A percentile compares a stretch with the other conserved stretches of the same genome.
Conservation (phyloP, 2,888 invertebrate species). For the Petrophora chlorosata region DNA sequence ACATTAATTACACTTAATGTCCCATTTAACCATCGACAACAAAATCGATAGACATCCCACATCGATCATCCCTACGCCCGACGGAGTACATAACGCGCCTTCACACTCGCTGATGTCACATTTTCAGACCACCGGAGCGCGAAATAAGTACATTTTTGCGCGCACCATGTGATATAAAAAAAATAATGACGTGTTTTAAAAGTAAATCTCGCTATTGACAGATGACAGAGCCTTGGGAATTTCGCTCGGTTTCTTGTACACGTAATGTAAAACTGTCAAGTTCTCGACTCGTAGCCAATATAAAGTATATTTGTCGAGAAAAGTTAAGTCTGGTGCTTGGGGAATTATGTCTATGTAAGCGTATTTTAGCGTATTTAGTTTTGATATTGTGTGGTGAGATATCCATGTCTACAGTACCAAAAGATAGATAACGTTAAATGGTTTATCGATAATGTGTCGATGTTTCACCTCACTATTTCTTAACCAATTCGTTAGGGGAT, state of each 20-base stretch:
- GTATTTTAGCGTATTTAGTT: conserved; percentile 5
- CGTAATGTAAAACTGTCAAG: conserved; percentile 38
- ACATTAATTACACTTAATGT: background rate
- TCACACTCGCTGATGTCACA: conserved; percentile 80
- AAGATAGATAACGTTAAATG: too few relatives aligned
- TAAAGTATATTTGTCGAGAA: conserved; percentile 28
- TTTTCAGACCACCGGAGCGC: conserved; percentile 82
- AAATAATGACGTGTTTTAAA: conserved; percentile 80
- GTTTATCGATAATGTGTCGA: too few relatives aligned
- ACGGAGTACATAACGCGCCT: conserved; percentile 49
- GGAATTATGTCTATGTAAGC: conserved; percentile 18
- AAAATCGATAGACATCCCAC: conserved; percentile 5
- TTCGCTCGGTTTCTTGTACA: conserved; percentile 25
- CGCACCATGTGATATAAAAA: conserved; percentile 76
- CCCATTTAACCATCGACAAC: conserved; percentile 27
- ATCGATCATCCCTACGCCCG: conserved; percentile 33
- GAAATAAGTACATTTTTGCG: conserved; percentile 83
- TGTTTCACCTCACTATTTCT: too few relatives aligned
- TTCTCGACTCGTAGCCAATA: conserved; percentile 26
- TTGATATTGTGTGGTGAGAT: conserved; percentile 1
- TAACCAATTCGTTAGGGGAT: too few relatives aligned
- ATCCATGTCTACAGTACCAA: too few relatives aligned
- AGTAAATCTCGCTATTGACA: conserved; percentile 72
- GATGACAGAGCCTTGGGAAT: conserved; percentile 49
- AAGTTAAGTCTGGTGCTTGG: conserved; percentile 27